A percentile compares a stretch with the other conserved stretches of the same genome.
These are phyloP conservation scores for Hycleus phaleratus DNA, from an alignment of 1,140 invertebrate genomes.

Conservation along the genomic window DNA sequence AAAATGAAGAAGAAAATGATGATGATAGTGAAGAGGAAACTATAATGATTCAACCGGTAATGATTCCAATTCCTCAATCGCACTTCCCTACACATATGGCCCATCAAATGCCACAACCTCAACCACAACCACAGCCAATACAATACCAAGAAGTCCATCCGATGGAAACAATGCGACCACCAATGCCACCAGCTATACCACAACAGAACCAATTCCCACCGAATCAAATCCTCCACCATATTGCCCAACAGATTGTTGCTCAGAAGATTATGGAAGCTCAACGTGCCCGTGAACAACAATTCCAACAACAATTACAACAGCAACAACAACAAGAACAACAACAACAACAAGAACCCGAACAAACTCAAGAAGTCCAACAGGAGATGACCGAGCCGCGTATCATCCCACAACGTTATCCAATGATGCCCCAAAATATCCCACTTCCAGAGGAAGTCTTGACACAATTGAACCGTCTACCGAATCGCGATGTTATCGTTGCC, in stretches of 20 bases:
- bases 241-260: slow-evolving; percentile 38
- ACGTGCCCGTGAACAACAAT: slow-evolving; percentile 22
- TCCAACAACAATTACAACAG: slow-evolving; percentile 10
- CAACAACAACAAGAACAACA: slow-evolving; percentile 17
- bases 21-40: slow-evolving; percentile 33
- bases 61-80: slow-evolving; percentile 35
- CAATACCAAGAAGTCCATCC: slow-evolving; percentile 20
- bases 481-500: slow-evolving; percentile 37
- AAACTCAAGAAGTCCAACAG: not conserved
- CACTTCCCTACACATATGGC: slow-evolving; percentile 37
- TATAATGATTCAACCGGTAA: slow-evolving; percentile 40
- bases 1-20: slow-evolving; percentile 25
- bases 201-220: slow-evolving; percentile 24
- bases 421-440: slow-evolving; percentile 43
- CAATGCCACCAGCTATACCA: slow-evolving; percentile 26
- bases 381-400: slow-evolving; percentile 13
- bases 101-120: slow-evolving; percentile 24
- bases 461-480: slow-evolving; percentile 43
- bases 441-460: slow-evolving; percentile 53
- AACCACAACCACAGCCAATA: slow-evolving; percentile 17
- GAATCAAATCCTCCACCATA: slow-evolving; percentile 36
- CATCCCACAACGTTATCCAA: slow-evolving; percentile 35
- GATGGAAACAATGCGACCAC: slow-evolving; percentile 36
- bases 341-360: slow-evolving; percentile 7
- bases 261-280: slow-evolving; percentile 37